Percentiles rank a stretch among this genome's conserved stretches.
These are phyloP conservation scores for Cariama cristata DNA, from an alignment of 2,113 vertebrate genomes.

Conservation along the genomic window DNA sequence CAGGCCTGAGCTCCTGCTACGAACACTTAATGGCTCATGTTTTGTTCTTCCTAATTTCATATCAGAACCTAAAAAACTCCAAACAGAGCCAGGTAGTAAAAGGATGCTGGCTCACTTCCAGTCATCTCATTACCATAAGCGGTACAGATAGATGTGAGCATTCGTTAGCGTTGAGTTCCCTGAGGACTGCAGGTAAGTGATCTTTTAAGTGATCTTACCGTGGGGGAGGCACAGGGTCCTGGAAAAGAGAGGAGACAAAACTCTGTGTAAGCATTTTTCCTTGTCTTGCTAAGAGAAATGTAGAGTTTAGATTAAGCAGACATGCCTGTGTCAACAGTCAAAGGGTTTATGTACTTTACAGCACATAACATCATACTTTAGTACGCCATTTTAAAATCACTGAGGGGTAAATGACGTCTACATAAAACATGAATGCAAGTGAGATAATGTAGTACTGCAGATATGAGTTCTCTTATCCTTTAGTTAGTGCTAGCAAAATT, in stretches of 20 bases:
- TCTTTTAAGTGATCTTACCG: conserved; percentile 34
- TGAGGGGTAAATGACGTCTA: not conserved
- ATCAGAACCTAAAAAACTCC: not conserved
- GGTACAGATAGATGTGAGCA: not conserved
- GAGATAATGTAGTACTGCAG: not conserved
- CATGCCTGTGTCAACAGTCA: not conserved
- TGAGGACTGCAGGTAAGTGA: accelerated
- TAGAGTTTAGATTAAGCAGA: not conserved
- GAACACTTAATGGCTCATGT: not conserved
- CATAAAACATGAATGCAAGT: not conserved
- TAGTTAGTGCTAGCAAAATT: not conserved
- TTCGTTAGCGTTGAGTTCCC: not conserved
- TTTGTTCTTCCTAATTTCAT: not conserved
- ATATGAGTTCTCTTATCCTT: not conserved
- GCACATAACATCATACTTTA: not conserved
- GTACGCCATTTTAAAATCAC: not conserved
- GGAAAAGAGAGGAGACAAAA: conserved; percentile 41
- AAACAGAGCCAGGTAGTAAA: not conserved
- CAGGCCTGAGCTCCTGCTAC: not conserved
- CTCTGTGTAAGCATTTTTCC: not conserved
- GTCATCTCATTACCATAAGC: not conserved
- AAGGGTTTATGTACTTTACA: not conserved
- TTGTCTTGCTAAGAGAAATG: not conserved
- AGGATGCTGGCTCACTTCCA: not conserved
- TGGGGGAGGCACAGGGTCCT: conserved; percentile 55